Evolutionary conservation across 2,113 vertebrate genomes (phyloP).

Genomic region (Rhabdomys dilectus): DNA sequence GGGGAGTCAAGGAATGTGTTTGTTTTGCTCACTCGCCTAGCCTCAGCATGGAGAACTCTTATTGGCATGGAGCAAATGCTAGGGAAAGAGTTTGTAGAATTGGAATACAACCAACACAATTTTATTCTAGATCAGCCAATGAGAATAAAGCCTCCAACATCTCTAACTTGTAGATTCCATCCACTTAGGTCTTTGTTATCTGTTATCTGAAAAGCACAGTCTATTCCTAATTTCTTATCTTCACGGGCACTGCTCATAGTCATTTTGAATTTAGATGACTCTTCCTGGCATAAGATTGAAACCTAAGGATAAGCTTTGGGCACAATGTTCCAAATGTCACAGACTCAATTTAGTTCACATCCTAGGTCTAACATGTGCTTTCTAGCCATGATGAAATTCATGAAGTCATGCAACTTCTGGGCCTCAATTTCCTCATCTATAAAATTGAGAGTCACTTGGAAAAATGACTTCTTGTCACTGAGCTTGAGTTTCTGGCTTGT

Average conservation of each 20-base stretch:
- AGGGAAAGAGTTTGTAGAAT: not conserved
- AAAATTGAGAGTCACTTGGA: not conserved
- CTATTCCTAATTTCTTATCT: conserved; percentile 11
- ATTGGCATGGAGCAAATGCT: not conserved
- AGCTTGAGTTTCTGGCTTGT: conserved; percentile 25
- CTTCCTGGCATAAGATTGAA: conserved; percentile 14
- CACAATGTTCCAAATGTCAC: not conserved
- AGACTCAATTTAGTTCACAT: not conserved
- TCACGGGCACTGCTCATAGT: not conserved
- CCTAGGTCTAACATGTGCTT: conserved; percentile 6
- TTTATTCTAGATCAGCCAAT: conserved; percentile 7
- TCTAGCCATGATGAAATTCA: not conserved
- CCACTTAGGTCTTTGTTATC: not conserved
- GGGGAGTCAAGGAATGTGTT: not conserved
- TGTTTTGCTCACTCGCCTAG: not conserved
- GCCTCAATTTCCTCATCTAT: not conserved
- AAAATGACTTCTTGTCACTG: conserved; percentile 18
- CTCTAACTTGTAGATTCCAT: not conserved
- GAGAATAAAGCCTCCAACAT: not conserved
- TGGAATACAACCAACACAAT: conserved; percentile 3
- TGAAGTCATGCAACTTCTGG: conserved; percentile 21
- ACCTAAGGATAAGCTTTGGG: not conserved
- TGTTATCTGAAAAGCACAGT: conserved; percentile 9
- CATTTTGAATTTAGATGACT: not conserved
- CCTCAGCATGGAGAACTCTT: not conserved